Evolutionary conservation across 2,113 vertebrate species (phyloP).

Genomic region (Psittacus erithacus): DNA sequence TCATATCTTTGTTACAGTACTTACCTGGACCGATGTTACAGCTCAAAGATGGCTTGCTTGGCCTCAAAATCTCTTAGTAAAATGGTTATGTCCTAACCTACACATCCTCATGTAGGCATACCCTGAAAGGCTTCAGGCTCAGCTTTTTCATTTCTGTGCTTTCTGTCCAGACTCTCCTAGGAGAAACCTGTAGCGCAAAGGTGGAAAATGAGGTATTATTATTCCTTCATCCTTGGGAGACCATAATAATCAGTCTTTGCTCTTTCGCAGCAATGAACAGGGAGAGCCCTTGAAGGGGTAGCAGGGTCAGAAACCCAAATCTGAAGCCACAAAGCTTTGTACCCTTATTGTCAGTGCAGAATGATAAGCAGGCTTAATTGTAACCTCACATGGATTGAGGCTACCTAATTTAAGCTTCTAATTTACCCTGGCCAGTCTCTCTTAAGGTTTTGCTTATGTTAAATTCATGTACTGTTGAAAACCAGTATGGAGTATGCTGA

Average conservation of each 20-base stretch:
- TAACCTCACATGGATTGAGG: background rate
- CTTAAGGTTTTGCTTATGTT: background rate
- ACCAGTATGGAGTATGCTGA: background rate
- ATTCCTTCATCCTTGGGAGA: background rate
- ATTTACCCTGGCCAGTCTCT: background rate
- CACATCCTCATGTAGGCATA: background rate
- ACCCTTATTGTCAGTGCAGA: background rate
- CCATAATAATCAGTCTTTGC: background rate
- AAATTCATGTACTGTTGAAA: background rate
- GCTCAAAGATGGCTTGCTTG: background rate
- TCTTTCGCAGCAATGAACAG: background rate
- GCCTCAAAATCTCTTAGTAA: background rate
- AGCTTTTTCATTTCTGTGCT: background rate
- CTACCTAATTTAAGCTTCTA: background rate
- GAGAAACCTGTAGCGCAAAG: background rate
- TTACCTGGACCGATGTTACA: background rate
- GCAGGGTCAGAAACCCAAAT: background rate
- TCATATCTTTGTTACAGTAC: background rate
- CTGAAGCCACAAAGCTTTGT: background rate
- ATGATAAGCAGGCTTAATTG: background rate
- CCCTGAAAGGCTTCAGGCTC: background rate
- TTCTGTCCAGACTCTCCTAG: background rate
- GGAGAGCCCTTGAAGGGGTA: background rate
- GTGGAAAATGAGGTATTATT: background rate
- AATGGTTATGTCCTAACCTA: background rate